These are phyloP conservation scores for Mus caroli DNA, from an alignment of 2,797 vertebrate species.

Conservation along the genomic window DNA sequence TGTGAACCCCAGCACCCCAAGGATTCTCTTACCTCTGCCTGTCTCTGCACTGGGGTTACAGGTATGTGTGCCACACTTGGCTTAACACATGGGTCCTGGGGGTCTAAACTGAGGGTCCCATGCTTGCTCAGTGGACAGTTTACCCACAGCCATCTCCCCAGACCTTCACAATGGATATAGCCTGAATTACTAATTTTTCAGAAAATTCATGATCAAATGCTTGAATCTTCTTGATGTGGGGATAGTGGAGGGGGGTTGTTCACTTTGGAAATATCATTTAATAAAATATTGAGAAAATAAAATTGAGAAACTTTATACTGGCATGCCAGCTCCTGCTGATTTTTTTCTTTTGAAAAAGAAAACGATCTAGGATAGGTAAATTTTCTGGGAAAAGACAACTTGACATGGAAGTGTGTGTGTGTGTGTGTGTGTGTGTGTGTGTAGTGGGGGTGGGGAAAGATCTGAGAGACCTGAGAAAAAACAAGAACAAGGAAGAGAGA, in stretches of 20 bases:
- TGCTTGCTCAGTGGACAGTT: not conserved
- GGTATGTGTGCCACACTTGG: not conserved
- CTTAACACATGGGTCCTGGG: not conserved
- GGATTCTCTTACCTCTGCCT: not conserved
- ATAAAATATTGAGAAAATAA: conserved; percentile 30
- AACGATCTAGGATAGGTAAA: not conserved
- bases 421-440: not conserved
- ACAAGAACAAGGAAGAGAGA: not conserved
- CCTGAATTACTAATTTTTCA: conserved; percentile 37
- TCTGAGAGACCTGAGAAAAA: not conserved
- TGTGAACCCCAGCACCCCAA: not conserved
- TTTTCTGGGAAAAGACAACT: conserved; percentile 18
- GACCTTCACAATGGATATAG: not conserved
- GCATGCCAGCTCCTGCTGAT: not conserved
- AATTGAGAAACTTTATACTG: conserved; percentile 47
- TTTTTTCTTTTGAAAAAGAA: conserved; percentile 9
- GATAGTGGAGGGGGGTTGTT: not conserved
- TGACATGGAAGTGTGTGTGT: not conserved
- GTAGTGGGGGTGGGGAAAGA: too few species aligned
- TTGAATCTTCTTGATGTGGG: conserved; percentile 1
- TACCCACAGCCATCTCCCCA: not conserved
- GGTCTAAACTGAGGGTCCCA: not conserved
- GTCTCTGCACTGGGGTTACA: not conserved
- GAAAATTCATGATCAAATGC: conserved; percentile 37
- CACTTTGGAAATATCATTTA: conserved; percentile 37